Base-by-base conservation (phyloP, 2,797 vertebrate species). In the Neosilurus mollespiculum region DNA sequence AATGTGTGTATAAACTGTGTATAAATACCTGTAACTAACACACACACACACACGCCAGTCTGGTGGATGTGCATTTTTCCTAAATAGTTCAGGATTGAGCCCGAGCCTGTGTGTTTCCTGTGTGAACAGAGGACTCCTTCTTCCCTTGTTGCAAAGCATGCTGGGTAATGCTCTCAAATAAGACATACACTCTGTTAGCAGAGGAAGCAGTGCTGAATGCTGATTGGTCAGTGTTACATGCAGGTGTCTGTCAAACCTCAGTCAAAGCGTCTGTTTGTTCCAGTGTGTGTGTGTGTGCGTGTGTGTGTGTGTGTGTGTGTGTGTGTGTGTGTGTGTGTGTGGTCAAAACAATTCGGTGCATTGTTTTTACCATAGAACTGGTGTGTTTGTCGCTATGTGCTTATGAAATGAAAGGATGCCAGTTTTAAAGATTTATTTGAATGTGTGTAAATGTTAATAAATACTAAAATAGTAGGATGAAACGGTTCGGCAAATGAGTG, bases 101-200 rank as follows among this genome's bases (percentile, higher is more conserved):
- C 43, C 22, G 30, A 56, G 71, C 49, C 51, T n/a, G 24, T 26
- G 71, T 67, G 81, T 81, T 88, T 86, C 87, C 81, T 83, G 83
- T 81, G 51, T 70, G 75, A 84, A 88, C 87, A 88, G 85, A 87
- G 49, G 58, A 85, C 51, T 66, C 85, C 78, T 88, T 88, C 83
- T 87, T 87, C 81, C 78, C 70, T 26, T 10, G 62, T 75, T 49
- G 76, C 83, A 83, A 77, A 67, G 81, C 83, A 85, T 83, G 83
- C 78, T 83, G 87, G 87, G 83, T 80, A 86, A 78, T 11, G n/a
- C 64, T 43, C 76, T 59, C 37, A 22, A 76, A 85, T 77, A 66
- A 88, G 79, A 84, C 79, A 80, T 71, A 49, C 69, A 77, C 81
- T 87, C 83, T 88, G 85, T 88, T 73, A 80, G 65, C 18, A 58